Conservation (phyloP, 2,888 invertebrate species). For the Drosophila putrida region DNA sequence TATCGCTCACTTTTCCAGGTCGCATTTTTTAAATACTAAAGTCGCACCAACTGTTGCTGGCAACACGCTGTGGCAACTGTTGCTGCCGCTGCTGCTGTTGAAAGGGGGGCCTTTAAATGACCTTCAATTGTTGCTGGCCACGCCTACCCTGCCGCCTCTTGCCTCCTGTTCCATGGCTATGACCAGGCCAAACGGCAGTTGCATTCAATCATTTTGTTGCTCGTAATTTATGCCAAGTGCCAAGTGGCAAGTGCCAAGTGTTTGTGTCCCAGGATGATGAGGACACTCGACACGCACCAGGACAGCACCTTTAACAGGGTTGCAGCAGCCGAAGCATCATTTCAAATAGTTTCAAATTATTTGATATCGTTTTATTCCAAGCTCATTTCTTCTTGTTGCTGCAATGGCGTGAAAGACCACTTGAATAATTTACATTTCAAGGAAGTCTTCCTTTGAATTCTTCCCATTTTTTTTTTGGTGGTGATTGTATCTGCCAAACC, state of each 20-base stretch:
- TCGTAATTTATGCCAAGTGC: constrained; percentile 68
- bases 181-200: constrained; percentile 32
- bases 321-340: constrained; percentile 25
- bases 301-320: constrained; percentile 39
- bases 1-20: constrained; percentile 42
- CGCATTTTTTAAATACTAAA: constrained; percentile 55
- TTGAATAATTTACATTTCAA: constrained; percentile 78
- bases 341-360: constrained; percentile 37
- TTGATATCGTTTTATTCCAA: neutral
- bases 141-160: constrained; percentile 26
- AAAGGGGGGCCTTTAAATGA: constrained; percentile 59
- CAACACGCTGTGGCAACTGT: constrained; percentile 58
- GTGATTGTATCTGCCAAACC: constrained; percentile 48
- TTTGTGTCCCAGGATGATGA: constrained; percentile 29
- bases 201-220: constrained; percentile 49
- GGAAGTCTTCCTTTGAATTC: constrained; percentile 21
- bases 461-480: constrained; percentile 37
- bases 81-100: constrained; percentile 33
- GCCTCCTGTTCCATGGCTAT: neutral
- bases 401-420: constrained; percentile 75
- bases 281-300: constrained; percentile 68
- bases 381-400: constrained; percentile 25
- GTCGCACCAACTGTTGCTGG: constrained; percentile 63
- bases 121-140: constrained; percentile 59
- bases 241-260: constrained; percentile 41